These are phyloP conservation scores for Araneus ventricosus DNA, from an alignment of 1,140 invertebrate species.

Conservation along the genomic window DNA sequence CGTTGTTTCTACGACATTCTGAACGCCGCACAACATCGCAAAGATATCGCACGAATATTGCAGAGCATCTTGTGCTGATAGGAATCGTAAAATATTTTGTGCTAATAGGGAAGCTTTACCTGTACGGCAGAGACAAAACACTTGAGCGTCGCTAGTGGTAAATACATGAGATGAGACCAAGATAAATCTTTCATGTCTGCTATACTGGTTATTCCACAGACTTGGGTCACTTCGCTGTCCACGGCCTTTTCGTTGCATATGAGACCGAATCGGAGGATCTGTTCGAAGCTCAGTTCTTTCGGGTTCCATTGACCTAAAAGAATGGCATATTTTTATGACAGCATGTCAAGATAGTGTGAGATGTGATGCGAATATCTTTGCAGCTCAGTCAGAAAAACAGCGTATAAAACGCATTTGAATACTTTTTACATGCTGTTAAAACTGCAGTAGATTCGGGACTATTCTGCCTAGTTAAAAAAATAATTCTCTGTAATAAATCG, in stretches of 20 bases:
- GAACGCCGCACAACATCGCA: too few species aligned
- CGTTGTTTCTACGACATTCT: too few species aligned
- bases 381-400: background rate
- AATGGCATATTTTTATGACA: background rate
- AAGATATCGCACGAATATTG: too few species aligned
- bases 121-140: conserved; percentile 2
- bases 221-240: conserved; percentile 88
- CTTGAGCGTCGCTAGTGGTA: background rate
- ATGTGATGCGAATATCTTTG: background rate
- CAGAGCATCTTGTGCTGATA: too few species aligned
- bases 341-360: background rate
- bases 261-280: conserved; percentile 82
- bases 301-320: conserved; percentile 66
- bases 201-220: conserved; percentile 90
- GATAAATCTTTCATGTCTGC: conserved; percentile 92
- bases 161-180: conserved; percentile 71
- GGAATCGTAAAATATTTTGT: too few species aligned
- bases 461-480: too few species aligned
- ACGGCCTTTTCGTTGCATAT: conserved; percentile 89
- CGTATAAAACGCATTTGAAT: background rate
- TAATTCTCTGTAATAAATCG: too few species aligned
- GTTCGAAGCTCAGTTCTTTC: conserved; percentile 43
- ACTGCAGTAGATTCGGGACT: too few species aligned
- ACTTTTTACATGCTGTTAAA: too few species aligned
- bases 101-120: background rate